Percentiles rank a stretch among this genome's conserved stretches.
Evolutionary conservation across 1,140 invertebrate species (phyloP).

Genomic region (Bombyx mandarina): DNA sequence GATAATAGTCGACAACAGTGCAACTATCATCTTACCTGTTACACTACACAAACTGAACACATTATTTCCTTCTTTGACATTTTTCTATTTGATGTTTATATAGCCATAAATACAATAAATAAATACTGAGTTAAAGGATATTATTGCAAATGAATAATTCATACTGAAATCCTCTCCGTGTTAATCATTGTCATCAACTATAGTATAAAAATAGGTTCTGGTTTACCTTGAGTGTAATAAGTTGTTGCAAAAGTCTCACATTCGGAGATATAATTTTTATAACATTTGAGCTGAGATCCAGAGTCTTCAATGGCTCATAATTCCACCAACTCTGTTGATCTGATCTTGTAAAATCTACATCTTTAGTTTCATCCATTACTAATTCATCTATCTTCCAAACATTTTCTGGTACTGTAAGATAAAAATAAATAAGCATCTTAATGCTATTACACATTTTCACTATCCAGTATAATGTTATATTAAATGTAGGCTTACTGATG

Average conservation of each 20-base stretch:
- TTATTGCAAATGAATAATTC: too few species aligned
- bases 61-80: too few species aligned
- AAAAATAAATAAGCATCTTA: too few species aligned
- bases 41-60: too few species aligned
- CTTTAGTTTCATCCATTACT: constrained; percentile 74
- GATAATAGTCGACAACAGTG: too few species aligned
- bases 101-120: too few species aligned
- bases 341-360: constrained; percentile 75
- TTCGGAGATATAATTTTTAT: constrained; percentile 77
- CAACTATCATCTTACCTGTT: too few species aligned
- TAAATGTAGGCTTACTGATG: too few species aligned
- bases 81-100: too few species aligned
- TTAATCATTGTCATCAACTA: neutral
- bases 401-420: constrained; percentile 80
- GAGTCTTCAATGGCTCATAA: constrained; percentile 80
- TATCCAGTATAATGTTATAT: too few species aligned
- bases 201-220: neutral
- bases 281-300: constrained; percentile 87
- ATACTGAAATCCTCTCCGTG: neutral
- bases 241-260: constrained; percentile 78
- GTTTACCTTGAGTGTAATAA: constrained; percentile 72
- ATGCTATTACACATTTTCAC: too few species aligned
- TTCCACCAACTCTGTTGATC: constrained; percentile 89
- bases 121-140: too few species aligned
- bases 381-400: constrained; percentile 87